Conservation (phyloP, 2,797 vertebrate species). For the Chaenodraco wilsoni region DNA sequence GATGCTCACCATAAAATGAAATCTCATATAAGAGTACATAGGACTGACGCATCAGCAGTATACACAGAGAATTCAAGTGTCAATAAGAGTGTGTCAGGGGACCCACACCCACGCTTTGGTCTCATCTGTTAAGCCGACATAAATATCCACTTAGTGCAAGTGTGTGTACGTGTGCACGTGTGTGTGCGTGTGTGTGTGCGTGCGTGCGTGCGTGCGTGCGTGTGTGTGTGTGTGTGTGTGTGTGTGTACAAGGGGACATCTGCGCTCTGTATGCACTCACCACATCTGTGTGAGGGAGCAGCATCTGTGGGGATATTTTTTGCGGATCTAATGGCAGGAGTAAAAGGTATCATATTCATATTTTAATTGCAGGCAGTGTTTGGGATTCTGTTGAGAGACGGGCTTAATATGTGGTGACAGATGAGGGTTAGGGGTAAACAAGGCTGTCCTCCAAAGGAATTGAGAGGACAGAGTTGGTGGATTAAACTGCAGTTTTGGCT, state of each 20-base stretch:
- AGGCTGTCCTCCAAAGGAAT: conserved; percentile 69
- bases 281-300: conserved; percentile 45
- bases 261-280: conserved; percentile 42
- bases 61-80: conserved; percentile 33
- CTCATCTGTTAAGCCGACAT: conserved; percentile 47
- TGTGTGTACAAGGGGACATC: conserved; percentile 40
- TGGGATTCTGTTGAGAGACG: conserved; percentile 66
- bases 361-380: conserved; percentile 73
- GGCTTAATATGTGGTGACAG: conserved; percentile 72
- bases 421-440: conserved; percentile 76
- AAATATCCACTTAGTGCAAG: conserved; percentile 17
- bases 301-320: conserved; percentile 72
- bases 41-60: conserved; percentile 25
- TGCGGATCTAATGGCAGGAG: conserved; percentile 62
- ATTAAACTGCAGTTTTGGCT: conserved; percentile 75
- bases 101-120: conserved; percentile 16
- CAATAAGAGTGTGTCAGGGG: conserved; percentile 31
- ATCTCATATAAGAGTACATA: neutral
- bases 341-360: conserved; percentile 81
- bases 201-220: conserved; percentile 6
- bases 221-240: neutral
- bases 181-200: conserved; percentile 6
- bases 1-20: conserved; percentile 8
- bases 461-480: conserved; percentile 73
- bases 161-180: neutral